phyloP scores from a whole-genome alignment of 2,113 vertebrate species.

The Calonectris borealis region DNA sequence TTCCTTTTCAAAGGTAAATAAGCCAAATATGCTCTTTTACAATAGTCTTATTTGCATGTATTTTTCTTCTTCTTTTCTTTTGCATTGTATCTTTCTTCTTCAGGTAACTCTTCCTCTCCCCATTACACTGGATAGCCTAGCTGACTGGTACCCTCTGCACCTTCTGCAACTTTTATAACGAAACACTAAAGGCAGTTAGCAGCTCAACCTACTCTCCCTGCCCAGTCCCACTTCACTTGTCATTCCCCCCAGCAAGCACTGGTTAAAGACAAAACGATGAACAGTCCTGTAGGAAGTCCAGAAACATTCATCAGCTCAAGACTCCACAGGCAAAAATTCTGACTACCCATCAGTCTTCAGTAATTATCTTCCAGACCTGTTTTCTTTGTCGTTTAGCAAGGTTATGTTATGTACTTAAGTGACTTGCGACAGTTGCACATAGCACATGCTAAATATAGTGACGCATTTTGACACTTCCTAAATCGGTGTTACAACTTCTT shows the following conservation, averaged over 20 bases:
- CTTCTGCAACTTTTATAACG: background rate
- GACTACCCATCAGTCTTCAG: background rate
- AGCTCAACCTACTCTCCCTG: background rate
- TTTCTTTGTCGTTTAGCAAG: background rate
- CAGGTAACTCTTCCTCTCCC: background rate
- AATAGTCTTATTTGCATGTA: background rate
- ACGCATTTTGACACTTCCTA: background rate
- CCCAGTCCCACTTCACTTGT: background rate
- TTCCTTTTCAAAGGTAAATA: background rate
- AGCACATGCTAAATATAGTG: background rate
- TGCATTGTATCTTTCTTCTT: background rate
- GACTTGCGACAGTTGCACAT: background rate
- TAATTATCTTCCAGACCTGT: background rate
- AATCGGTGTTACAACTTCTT: background rate
- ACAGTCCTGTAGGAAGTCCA: background rate
- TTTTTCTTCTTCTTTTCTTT: background rate
- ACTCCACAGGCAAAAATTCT: background rate
- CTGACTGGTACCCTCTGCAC: background rate
- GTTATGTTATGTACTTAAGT: background rate
- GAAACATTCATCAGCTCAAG: background rate
- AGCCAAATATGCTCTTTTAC: background rate
- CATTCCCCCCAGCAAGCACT: background rate
- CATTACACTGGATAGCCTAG: background rate
- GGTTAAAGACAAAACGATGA: background rate
- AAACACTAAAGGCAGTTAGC: background rate